Evolutionary conservation across 2,113 vertebrate genomes (phyloP).

Genomic region (Hylia prasina): DNA sequence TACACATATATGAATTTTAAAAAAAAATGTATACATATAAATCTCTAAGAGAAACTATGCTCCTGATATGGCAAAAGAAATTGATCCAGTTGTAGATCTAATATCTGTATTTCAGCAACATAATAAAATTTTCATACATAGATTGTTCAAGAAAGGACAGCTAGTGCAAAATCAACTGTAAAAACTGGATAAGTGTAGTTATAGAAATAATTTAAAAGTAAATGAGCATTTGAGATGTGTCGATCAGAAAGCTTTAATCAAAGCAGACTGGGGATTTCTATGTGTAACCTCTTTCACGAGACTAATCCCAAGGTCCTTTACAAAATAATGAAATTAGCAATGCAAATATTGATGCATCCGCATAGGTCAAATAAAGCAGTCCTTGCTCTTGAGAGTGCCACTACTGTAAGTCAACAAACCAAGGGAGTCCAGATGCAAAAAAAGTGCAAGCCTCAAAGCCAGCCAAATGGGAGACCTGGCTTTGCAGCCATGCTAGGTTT

Average conservation of each 20-base stretch:
- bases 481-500: not conserved
- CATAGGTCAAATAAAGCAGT: conserved; percentile 8
- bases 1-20: not conserved
- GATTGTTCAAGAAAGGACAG: not conserved
- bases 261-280: not conserved
- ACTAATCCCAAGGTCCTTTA: not conserved
- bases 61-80: not conserved
- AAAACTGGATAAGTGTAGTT: not conserved
- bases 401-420: not conserved
- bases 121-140: not conserved
- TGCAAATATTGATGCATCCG: conserved; percentile 33
- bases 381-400: not conserved
- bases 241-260: not conserved
- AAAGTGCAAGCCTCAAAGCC: not conserved
- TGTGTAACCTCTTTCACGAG: not conserved
- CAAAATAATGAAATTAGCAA: conserved; percentile 43
- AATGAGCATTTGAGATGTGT: not conserved
- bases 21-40: not conserved
- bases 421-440: conserved; percentile 2
- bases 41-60: not conserved
- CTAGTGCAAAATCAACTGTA: not conserved
- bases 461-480: not conserved
- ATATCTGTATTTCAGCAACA: not conserved
- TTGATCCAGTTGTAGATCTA: not conserved
- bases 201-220: not conserved